Evolutionary conservation across 1,140 invertebrate genomes (phyloP).

Genomic region (Aleiodes sp.): DNA sequence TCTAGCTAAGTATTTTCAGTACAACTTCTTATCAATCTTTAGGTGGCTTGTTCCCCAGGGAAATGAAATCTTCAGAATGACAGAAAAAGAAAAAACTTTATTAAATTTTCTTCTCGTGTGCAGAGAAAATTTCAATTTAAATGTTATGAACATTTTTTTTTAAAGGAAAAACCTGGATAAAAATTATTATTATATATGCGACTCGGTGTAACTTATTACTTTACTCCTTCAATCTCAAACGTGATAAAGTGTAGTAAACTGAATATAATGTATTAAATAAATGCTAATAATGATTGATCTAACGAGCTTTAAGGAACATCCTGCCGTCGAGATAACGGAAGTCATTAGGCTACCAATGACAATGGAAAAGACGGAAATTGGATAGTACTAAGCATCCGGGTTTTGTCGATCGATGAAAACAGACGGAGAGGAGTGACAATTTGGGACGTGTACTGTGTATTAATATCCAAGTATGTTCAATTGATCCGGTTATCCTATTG

Average conservation of each 20-base stretch:
- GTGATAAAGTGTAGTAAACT: background rate
- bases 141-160: too few relatives aligned
- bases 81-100: too few relatives aligned
- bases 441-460: background rate
- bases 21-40: too few relatives aligned
- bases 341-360: background rate
- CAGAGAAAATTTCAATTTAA: too few relatives aligned
- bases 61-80: too few relatives aligned
- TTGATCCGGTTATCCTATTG: background rate
- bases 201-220: too few relatives aligned
- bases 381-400: constrained; percentile 13
- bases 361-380: constrained; percentile 15
- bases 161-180: too few relatives aligned
- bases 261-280: background rate
- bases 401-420: background rate
- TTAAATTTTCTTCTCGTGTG: too few relatives aligned
- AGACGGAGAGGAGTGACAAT: constrained; percentile 2
- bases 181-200: too few relatives aligned
- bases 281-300: constrained; percentile 6
- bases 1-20: too few relatives aligned
- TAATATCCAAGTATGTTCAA: background rate
- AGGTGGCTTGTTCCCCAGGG: too few relatives aligned
- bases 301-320: background rate
- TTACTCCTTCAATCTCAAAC: background rate
- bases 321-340: background rate